Evolutionary conservation across 2,888 invertebrate species (phyloP), one percentile per base, ranked within the genome.

Genomic region (Tetrapedia diversipes): DNA sequence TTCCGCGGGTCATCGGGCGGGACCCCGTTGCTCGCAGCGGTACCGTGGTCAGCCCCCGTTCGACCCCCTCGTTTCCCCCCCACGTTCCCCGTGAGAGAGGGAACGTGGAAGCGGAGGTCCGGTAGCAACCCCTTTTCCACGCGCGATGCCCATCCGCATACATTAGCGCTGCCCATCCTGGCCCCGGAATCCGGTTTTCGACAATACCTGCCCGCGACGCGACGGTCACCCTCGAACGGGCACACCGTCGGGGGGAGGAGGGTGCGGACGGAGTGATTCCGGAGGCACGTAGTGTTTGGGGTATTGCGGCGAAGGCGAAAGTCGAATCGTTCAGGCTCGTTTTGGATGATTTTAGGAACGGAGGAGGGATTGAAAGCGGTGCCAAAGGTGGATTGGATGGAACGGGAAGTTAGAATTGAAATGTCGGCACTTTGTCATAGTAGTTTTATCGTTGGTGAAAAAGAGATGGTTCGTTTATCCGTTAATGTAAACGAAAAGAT

Each of bases 1-100:
- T 91, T 91, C 91, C 90, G 87, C 82, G 90, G 91, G 90, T 90
- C 90, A 90, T 86, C 87, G 82, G 79, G 81, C 68, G 69, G 77
- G 71, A 76, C 83, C 77, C 77, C 77, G 80, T 72, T 78, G 76
- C 49, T 39, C 63, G 19, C 63, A 80, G 64, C 80, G 80, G 80
- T 81, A 77, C 81, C 74, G 75, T 79, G 79, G 79, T 82, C 78
- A 74, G 64, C 82, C 80, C 80, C 64, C 70, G 77, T 69, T 53
- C 56, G 47, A 74, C 81, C 72, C 11, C 61, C 79, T 51, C 60
- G 63, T 81, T n/a, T n/a, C n/a, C n/a, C n/a, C n/a, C n/a, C 76
- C 60, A 72, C 68, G 76, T 77, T 79, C 73, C n/a, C n/a, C 83
- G 69, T 69, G 61, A 59, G 66, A 77, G 51, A 64, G 49, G 66